A percentile compares a stretch with the other conserved stretches of the same genome.
Conservation (phyloP, 1,140 invertebrate genomes). For the Tetragonula clypearis region DNA sequence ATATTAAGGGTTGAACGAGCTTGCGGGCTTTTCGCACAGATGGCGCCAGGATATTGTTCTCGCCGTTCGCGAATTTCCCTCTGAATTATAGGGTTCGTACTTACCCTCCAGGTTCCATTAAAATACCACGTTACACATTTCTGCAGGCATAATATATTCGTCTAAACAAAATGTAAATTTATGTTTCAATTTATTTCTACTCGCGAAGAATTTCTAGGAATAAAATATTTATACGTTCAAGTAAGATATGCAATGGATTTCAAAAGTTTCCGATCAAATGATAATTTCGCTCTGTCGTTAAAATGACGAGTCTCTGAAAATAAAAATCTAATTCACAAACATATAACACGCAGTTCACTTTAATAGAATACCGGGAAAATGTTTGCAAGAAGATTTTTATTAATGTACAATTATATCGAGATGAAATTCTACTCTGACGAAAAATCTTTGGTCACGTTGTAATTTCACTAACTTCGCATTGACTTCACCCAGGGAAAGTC, state of each 20-base stretch:
- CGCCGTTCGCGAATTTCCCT: neutral
- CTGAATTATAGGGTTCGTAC: neutral
- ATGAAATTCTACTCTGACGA: too few relatives aligned
- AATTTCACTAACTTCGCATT: too few relatives aligned
- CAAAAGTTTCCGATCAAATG: too few relatives aligned
- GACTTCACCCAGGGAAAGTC: neutral
- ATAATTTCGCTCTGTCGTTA: too few relatives aligned
- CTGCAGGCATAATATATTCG: neutral
- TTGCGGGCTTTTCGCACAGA: conserved; percentile 64
- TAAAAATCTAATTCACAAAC: too few relatives aligned
- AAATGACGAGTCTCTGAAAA: too few relatives aligned
- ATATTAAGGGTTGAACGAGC: conserved; percentile 46
- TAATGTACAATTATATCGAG: too few relatives aligned
- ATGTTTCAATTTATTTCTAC: neutral
- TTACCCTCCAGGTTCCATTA: too few relatives aligned
- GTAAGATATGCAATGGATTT: neutral
- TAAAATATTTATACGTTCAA: neutral
- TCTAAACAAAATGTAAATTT: neutral
- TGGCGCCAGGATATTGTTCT: conserved; percentile 70
- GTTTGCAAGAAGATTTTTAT: too few relatives aligned
- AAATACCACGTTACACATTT: neutral
- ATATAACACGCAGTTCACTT: too few relatives aligned
- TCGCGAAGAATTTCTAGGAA: neutral
- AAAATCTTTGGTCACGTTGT: too few relatives aligned
- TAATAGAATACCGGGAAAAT: too few relatives aligned